These are phyloP conservation scores for Raphicerus campestris DNA, from an alignment of 2,113 vertebrate genomes.

Conservation along the genomic window DNA sequence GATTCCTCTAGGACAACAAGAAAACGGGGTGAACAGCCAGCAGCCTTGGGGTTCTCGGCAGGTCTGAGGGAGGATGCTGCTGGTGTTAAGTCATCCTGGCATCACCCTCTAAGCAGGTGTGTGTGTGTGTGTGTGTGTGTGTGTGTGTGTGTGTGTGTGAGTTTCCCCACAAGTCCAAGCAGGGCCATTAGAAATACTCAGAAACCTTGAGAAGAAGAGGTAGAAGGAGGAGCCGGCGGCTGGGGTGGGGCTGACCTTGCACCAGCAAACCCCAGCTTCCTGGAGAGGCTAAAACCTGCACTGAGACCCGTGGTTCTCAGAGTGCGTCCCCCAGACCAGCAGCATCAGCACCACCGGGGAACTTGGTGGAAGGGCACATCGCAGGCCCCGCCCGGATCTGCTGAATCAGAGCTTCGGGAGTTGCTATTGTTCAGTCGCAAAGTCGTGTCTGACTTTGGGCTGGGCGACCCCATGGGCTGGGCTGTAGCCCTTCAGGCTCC, in stretches of 20 bases:
- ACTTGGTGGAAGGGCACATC: fast-evolving
- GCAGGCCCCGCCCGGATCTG: not conserved
- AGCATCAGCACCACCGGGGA: not conserved
- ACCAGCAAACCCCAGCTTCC: not conserved
- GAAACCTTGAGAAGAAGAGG: not conserved
- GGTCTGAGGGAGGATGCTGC: not conserved
- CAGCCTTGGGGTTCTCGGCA: not conserved
- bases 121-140: not conserved
- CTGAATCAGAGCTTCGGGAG: not conserved
- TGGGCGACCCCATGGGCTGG: not conserved
- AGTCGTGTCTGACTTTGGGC: not conserved
- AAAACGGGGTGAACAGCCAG: fast-evolving
- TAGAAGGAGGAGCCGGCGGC: fast-evolving
- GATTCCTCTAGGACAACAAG: not conserved
- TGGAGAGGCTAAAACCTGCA: not conserved
- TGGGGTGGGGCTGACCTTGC: not conserved
- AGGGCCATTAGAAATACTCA: not conserved
- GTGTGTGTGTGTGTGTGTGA: not conserved
- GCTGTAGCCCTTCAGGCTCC: not conserved
- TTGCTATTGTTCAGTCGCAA: not conserved
- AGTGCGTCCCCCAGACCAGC: not conserved
- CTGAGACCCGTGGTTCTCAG: not conserved
- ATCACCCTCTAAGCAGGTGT: not conserved
- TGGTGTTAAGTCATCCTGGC: no score
- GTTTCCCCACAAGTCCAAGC: not conserved